Evolutionary conservation across 37 sponge, comb jelly and placozoan genomes (phyloP), one percentile per base, ranked within the genome.

Genomic region (Diacarnus erythraeanus): DNA sequence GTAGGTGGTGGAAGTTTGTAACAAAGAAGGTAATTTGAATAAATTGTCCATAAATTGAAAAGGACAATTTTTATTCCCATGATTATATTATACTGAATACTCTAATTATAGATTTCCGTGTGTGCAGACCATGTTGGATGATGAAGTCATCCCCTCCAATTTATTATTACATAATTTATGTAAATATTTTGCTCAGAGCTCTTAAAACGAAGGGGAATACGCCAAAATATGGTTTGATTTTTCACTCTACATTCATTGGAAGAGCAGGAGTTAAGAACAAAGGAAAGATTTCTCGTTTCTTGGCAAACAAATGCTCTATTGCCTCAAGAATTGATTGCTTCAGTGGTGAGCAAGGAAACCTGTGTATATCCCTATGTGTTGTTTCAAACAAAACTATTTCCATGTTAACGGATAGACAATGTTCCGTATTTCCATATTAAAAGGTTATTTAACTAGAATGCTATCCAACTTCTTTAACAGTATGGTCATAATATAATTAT

Each of bases 231-330:
- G 99, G 99, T 21, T 85, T 99, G 39, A 95, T 99, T 59, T 99
- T 96, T 44, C 97, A 99, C 51, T 99, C 99, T 0, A 78, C 95
- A 0, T 99, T 85, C 87, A 99, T 99, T 85, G 99, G 99, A 0
- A 81, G 95, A 30, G 99, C 99, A 37, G 90, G 87, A 15, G 71
- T 91, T 2, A 94, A 99, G 87, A 94, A 99, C 88, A 99, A 99
- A 69, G 99, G 99, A 9, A 64, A 95, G 15, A 94, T 99, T 22
- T 99, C 99, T 0, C 85, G 99, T 1, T 99, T 92, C 72, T 82
- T 99, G 0, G 99, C 99, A 42, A 99, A 99, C 87, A 99, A 99
- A 78, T 99, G 99, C 75, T 96, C 99, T 76, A 92, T 99, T 64
- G 99, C 99, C 1, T 87, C 95, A 18, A 58, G 99, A 0, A 96